Base-by-base conservation (phyloP, 2,797 vertebrate species). In the Crenuchus spilurus region DNA sequence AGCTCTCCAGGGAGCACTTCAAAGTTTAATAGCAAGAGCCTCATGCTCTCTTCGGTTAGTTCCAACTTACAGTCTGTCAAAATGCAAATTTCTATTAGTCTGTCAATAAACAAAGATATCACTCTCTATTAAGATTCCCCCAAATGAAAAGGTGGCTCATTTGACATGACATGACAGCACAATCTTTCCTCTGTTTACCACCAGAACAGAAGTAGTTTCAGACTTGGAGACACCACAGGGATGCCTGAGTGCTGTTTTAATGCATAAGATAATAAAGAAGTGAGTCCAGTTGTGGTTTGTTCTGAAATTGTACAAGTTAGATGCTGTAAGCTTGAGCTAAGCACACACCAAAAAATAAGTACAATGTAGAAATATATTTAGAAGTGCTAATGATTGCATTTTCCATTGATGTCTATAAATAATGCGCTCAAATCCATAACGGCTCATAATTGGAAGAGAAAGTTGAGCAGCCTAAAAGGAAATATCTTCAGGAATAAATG, bases 71-170 rank as follows among this genome's bases (percentile, higher is more conserved):
- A 61, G 69, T 26, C 57, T 69, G 69, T 75, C 41, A 72, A 51
- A 61, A 55, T 57, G 35, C 62, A 46, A 46, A 79, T 75, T 31
- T 26, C 24, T 55, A 28, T 51, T 75, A 26, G 54, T 70, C 52
- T 60, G 51, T 31, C 44, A 70, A 71, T 62, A 75, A 68, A 72
- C 49, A 62, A 73, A 74, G 49, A 24, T n/a, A 42, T 70, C 33
- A 31, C 26, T 7, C 16, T 71, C 3, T n/a, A 64, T 73, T 4
- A 42, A 41, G 46, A 52, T 16, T 42, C 14, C 10, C 18, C 39
- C 37, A 42, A 54, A 62, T 70, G 37, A 33, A 57, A 51, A 54
- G 41, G 51, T 5, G 39, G 10, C 66, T 54, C 16, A 33, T 46
- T 49, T 51, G 54, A 57, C 16, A 51, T 54, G 49, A 49, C 54